Conservation (phyloP, 1,140 invertebrate species). For the Neodiprion pinetum region DNA sequence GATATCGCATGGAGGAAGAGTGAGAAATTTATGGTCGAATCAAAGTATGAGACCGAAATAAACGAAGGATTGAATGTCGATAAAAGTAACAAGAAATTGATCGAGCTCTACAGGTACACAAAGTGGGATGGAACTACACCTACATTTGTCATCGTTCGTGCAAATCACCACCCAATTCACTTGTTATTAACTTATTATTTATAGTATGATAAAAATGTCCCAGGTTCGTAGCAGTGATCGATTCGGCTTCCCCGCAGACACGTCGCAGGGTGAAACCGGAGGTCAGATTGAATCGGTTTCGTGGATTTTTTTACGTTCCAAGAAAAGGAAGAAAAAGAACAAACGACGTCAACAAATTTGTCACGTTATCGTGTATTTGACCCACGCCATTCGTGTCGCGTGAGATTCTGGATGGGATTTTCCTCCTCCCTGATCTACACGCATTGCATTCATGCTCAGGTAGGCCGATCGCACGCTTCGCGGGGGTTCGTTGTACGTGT, state of each 20-base stretch:
- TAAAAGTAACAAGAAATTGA: not conserved
- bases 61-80: not conserved
- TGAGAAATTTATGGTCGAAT: not conserved
- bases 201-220: not conserved
- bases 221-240: not conserved
- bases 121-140: not conserved
- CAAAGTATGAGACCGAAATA: not conserved
- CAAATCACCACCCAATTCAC: not conserved
- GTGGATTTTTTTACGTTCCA: slow-evolving; percentile 24
- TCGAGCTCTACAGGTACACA: not conserved
- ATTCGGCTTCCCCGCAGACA: slow-evolving; percentile 27
- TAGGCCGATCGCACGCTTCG: not conserved
- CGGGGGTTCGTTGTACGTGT: not conserved
- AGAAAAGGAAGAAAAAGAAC: slow-evolving; percentile 17
- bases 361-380: not conserved
- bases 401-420: not conserved
- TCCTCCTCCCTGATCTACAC: not conserved
- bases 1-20: not conserved
- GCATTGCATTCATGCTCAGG: not conserved
- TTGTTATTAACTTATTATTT: not conserved
- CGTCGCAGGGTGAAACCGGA: slow-evolving; percentile 19
- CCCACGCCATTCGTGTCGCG: slow-evolving; percentile 6
- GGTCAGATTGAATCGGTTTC: slow-evolving; percentile 34
- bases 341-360: not conserved
- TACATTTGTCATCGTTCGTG: not conserved